phyloP scores from a whole-genome alignment of 2,888 invertebrate genomes.

The Drosophila flavopinicola region DNA sequence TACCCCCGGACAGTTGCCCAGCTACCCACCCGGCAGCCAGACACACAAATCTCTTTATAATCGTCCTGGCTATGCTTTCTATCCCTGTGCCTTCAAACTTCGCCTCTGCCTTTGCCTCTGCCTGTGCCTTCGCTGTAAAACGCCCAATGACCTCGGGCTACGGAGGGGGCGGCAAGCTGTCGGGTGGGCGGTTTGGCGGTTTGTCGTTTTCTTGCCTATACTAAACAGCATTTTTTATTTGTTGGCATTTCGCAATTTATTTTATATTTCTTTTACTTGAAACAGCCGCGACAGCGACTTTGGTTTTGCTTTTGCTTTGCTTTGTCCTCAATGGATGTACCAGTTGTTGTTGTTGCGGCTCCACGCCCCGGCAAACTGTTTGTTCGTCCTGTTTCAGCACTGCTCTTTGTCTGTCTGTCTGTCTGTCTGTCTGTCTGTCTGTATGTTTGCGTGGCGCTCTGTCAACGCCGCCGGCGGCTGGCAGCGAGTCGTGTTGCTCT shows the following conservation, averaged over 20 bases:
- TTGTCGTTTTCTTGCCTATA: conserved; percentile 47
- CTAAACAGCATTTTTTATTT: conserved; percentile 61
- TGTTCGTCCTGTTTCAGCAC: conserved; percentile 18
- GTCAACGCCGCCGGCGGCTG: conserved; percentile 54
- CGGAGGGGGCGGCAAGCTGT: conserved; percentile 34
- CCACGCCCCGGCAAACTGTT: conserved; percentile 38
- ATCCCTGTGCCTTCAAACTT: not conserved
- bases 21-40: conserved; percentile 28
- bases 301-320: conserved; percentile 14
- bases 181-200: conserved; percentile 2
- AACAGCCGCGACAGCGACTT: conserved; percentile 35
- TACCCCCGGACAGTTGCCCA: not conserved
- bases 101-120: conserved; percentile 5
- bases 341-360: conserved; percentile 7
- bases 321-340: conserved; percentile 28
- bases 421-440: conserved; percentile 20
- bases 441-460: conserved; percentile 39
- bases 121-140: conserved; percentile 13
- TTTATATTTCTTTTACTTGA: conserved; percentile 62
- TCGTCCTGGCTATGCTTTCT: conserved; percentile 43
- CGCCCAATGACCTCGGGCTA: conserved; percentile 43
- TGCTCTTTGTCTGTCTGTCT: not conserved
- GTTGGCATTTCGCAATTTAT: conserved; percentile 74
- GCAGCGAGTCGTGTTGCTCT: conserved; percentile 51
- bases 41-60: conserved; percentile 72